Evolutionary conservation across 1,140 invertebrate genomes (phyloP), one percentile per base, ranked within the genome.

Genomic region (Eciton burchellii): DNA sequence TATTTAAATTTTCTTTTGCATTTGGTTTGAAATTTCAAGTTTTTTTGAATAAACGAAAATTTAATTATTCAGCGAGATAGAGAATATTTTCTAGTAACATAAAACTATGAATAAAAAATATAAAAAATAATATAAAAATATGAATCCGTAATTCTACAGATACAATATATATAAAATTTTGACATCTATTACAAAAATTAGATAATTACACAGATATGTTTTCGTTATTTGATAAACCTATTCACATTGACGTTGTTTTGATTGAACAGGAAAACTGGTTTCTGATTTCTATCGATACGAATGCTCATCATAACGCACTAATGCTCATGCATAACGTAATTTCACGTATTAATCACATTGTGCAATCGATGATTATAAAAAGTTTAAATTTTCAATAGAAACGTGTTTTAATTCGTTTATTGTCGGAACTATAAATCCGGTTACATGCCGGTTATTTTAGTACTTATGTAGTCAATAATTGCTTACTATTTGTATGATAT

Each of bases 301-400:
- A 79, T 45, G 0, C 35, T 79, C 62, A 56, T 52, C 35, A 45
- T n/a, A n/a, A n/a, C n/a, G n/a, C n/a, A n/a, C n/a, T n/a, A n/a
- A n/a, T n/a, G n/a, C n/a, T n/a, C n/a, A n/a, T n/a, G 14, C 14
- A 35, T 4, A 14, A 60, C n/a, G 26, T 72, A 60, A 81, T 73
- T 81, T 60, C 60, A n/a, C n/a, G n/a, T 19, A 3, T 12, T 81
- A 81, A 70, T 57, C 41, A 11, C 3, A 5, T 81, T 73, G 21
- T n/a, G 14, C 2, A 81, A 60, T 0, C 41, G 24, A 2, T 41
- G 56, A 73, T 81, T 60, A 73, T 60, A 41, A 12, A n/a, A 49
- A 81, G 21, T 60, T 26, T 81, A 26, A 35, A 24, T 68, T 6
- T 35, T 24, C 6, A 66, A 54, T 43, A n/a, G 35, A 43, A 16